These are phyloP conservation scores for Crocodylus rhombifer DNA, from an alignment of 2,797 vertebrate species.

Conservation along the genomic window DNA sequence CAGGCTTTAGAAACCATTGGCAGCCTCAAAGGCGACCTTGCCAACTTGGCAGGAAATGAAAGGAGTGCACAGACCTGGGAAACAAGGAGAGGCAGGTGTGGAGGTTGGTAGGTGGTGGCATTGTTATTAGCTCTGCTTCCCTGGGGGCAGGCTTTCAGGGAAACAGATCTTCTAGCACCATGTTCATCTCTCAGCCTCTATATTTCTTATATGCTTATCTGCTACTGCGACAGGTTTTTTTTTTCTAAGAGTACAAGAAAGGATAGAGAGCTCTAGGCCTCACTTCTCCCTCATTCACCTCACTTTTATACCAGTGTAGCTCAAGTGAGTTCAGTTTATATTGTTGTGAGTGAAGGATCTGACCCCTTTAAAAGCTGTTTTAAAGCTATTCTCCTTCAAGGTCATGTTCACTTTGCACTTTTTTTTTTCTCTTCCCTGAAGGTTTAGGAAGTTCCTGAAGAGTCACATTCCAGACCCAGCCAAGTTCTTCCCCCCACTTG, in stretches of 20 bases:
- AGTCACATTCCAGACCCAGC: conserved; percentile 79
- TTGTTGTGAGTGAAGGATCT: neutral
- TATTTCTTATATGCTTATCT: neutral
- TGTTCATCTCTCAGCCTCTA: neutral
- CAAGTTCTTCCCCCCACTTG: conserved; percentile 79
- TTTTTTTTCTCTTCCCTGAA: conserved; percentile 41
- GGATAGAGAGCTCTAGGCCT: neutral
- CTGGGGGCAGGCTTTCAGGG: neutral
- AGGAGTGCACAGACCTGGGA: neutral
- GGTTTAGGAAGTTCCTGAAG: conserved; percentile 79
- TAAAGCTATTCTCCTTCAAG: neutral
- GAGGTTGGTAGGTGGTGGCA: neutral
- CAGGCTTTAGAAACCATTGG: neutral
- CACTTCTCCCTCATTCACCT: neutral
- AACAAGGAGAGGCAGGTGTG: neutral
- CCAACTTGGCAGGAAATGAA: neutral
- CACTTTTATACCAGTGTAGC: neutral
- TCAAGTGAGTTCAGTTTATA: neutral
- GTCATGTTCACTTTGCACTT: conserved; percentile 4
- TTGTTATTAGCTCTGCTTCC: neutral
- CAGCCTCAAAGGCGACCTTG: neutral
- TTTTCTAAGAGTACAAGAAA: neutral
- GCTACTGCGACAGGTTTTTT: neutral
- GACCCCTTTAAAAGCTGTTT: neutral
- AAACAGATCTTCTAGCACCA: neutral